Evolutionary conservation across 1,140 invertebrate genomes (phyloP).

Genomic region (Drosophila azteca): DNA sequence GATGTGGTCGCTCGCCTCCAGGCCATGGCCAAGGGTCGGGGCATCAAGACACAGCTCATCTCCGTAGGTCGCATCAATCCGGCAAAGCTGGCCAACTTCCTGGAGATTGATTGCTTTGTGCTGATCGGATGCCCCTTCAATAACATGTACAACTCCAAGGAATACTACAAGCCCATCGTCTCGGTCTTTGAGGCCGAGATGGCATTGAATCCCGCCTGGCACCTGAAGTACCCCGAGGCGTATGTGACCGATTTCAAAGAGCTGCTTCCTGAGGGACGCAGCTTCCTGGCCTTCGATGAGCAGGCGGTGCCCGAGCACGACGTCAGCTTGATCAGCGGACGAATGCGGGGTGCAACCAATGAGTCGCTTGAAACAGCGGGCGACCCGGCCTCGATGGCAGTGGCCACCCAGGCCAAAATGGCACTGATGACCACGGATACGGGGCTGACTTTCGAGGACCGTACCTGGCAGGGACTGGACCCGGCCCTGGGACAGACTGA

Average conservation of each 20-base stretch:
- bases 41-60: slow-evolving; percentile 95
- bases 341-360: slow-evolving; percentile 84
- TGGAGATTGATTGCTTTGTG: slow-evolving; percentile 94
- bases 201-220: slow-evolving; percentile 88
- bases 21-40: slow-evolving; percentile 88
- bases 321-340: slow-evolving; percentile 89
- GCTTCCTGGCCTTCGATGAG: slow-evolving; percentile 85
- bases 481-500: slow-evolving; percentile 88
- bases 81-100: slow-evolving; percentile 94
- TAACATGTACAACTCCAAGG: slow-evolving; percentile 91
- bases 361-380: slow-evolving; percentile 57
- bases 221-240: slow-evolving; percentile 86
- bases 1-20: slow-evolving; percentile 91
- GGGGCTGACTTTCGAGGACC: slow-evolving; percentile 86
- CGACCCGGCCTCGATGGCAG: slow-evolving; percentile 52
- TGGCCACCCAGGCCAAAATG: slow-evolving; percentile 83
- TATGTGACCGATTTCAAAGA: slow-evolving; percentile 92
- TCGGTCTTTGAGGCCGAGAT: slow-evolving; percentile 97
- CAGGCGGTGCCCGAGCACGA: slow-evolving; percentile 85
- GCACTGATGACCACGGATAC: slow-evolving; percentile 86
- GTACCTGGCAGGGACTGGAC: slow-evolving; percentile 90
- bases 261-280: slow-evolving; percentile 87
- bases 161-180: slow-evolving; percentile 95
- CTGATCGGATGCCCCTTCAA: slow-evolving; percentile 95
- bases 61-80: slow-evolving; percentile 96